Evolutionary conservation across 2,797 vertebrate genomes (phyloP), one percentile per base, ranked within the genome.

Genomic region (Betta splendens): DNA sequence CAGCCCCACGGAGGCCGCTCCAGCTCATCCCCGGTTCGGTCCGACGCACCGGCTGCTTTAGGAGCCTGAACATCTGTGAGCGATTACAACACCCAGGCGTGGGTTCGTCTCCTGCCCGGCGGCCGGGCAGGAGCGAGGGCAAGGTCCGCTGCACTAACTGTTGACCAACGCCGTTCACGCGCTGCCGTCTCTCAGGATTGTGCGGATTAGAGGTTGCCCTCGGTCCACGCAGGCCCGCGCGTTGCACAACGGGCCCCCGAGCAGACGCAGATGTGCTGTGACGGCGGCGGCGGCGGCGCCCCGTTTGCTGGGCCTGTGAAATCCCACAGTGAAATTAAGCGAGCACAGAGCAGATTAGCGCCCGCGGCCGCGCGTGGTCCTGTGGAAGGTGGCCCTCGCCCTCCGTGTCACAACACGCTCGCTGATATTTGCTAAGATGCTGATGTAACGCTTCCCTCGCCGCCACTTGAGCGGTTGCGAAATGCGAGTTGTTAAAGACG

Each of bases 1-100:
- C n/a, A n/a, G n/a, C n/a, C n/a, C n/a, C n/a, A n/a, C n/a, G n/a
- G n/a, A n/a, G n/a, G n/a, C n/a, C n/a, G n/a, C n/a, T n/a, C n/a
- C n/a, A n/a, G n/a, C n/a, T n/a, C 65, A 51, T 40, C 31, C 42
- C 46, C 33, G 53, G 64, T 83, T 80, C 77, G 78, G 84, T 82
- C 47, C 78, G 72, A 83, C 69, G 62, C 64, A 66, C 64, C 74
- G 80, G 70, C 79, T 70, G 76, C 51, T 61, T 72, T 69, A 51
- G 56, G 48, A 42, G 18, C 68, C 58, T 36, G 28, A 53, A 81
- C 88, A 91, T 87, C 87, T 91, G 90, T 64, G 78, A 49, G 77
- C 39, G 75, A 85, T 92, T 87, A 85, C 58, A 55, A 69, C 67
- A 85, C 64, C 61, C 54, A 65, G 75, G 75, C 61, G 66, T 16